phyloP scores from a whole-genome alignment of 2,113 vertebrate species.

The Psittacus erithacus region DNA sequence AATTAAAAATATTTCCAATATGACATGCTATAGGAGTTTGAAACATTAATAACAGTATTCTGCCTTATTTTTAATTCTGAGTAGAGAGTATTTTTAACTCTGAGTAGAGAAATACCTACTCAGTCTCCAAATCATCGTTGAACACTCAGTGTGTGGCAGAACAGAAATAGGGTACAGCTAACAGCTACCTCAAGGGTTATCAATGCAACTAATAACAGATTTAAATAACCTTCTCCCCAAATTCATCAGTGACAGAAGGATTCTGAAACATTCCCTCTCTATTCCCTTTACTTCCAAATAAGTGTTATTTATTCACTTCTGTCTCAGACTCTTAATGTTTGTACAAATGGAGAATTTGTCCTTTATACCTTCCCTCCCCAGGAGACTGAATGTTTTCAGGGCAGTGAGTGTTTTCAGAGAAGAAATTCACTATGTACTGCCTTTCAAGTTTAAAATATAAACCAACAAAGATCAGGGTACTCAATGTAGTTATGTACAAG shows the following conservation, averaged over 20 bases:
- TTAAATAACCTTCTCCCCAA: neutral
- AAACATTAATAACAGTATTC: neutral
- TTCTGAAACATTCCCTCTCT: neutral
- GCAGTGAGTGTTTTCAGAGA: neutral
- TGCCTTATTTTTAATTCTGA: neutral
- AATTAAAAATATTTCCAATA: neutral
- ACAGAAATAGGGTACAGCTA: neutral
- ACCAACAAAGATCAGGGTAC: neutral
- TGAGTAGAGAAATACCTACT: neutral
- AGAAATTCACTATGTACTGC: neutral
- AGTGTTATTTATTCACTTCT: neutral
- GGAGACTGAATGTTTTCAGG: neutral
- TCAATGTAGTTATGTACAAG: neutral
- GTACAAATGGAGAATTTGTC: neutral
- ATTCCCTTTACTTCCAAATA: neutral
- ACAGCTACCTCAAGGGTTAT: neutral
- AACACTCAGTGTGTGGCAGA: neutral
- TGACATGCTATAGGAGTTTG: neutral
- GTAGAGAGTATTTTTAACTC: too few relatives aligned
- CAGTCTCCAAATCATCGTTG: neutral
- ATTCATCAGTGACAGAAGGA: neutral
- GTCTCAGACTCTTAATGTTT: neutral
- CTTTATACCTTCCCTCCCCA: neutral
- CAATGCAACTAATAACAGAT: neutral
- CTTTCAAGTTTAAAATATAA: neutral